A percentile compares a stretch with the other conserved stretches of the same genome.
phyloP scores from a whole-genome alignment of 2,113 vertebrate species.

The Seriola dumerili region DNA sequence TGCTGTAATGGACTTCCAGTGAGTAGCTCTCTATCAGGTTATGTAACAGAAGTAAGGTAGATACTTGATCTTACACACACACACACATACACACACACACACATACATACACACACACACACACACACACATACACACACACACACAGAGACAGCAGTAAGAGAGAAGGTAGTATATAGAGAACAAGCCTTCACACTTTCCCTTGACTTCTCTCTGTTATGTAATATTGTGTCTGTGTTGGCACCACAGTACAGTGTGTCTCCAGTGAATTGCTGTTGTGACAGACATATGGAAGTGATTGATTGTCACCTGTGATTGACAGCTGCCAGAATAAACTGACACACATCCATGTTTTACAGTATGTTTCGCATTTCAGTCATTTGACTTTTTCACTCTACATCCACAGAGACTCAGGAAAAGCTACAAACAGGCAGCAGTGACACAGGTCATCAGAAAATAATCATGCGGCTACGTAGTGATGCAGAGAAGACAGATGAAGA shows the following conservation, averaged over 20 bases:
- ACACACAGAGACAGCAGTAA: neutral
- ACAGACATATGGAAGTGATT: conserved; percentile 1
- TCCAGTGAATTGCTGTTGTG: neutral
- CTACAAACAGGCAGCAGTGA: neutral
- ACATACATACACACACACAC: too few relatives aligned
- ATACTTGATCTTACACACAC: neutral
- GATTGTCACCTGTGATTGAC: conserved; percentile 20
- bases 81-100: neutral
- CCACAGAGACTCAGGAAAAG: neutral
- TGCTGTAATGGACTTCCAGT: conserved; percentile 45
- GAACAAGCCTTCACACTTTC: conserved; percentile 19
- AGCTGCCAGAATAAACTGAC: conserved; percentile 25
- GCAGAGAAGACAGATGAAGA: too few relatives aligned
- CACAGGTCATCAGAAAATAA: neutral
- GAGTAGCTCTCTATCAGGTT: conserved; percentile 43
- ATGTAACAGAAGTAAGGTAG: conserved; percentile 54
- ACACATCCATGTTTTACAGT: neutral
- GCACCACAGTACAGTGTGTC: neutral
- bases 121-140: neutral
- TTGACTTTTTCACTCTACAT: neutral
- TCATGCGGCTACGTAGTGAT: neutral
- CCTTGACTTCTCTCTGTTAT: conserved; percentile 22
- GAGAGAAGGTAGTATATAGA: conserved; percentile 6
- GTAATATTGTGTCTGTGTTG: conserved; percentile 6
- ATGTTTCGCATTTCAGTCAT: neutral